Percentiles rank a stretch among this genome's conserved stretches.
Evolutionary conservation across 2,888 invertebrate species (phyloP).

Genomic region (Creontiades dilutus): DNA sequence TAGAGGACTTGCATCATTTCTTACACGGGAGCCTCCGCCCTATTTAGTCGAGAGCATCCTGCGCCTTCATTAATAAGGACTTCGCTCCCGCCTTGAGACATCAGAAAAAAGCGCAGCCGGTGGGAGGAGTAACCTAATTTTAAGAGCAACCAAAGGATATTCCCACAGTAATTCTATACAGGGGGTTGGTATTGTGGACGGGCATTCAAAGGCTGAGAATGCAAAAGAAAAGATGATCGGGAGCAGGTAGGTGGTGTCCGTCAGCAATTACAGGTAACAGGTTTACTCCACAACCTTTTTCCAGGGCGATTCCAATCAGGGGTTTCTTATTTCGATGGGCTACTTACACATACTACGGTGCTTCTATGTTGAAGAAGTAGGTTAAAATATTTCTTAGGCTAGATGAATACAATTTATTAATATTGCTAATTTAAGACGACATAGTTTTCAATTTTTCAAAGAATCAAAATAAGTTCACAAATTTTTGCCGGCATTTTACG

Average conservation of each 20-base stretch:
- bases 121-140: constrained; percentile 69
- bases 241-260: constrained; percentile 61
- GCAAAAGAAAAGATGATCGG: constrained; percentile 63
- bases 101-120: constrained; percentile 41
- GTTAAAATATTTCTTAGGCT: no score
- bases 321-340: constrained; percentile 40
- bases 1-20: constrained; percentile 64
- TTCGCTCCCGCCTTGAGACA: not conserved
- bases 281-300: constrained; percentile 50
- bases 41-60: constrained; percentile 63
- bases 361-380: no score
- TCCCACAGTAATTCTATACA: constrained; percentile 69
- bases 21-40: constrained; percentile 48
- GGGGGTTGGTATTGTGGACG: constrained; percentile 44
- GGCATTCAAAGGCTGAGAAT: constrained; percentile 53
- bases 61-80: constrained; percentile 59
- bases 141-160: constrained; percentile 52
- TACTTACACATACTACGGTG: not conserved
- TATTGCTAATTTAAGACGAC: no score
- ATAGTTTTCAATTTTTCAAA: no score
- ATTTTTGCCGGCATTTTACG: no score
- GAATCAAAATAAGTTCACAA: no score
- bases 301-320: constrained; percentile 47
- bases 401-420: no score
- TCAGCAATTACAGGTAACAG: constrained; percentile 69